Percentiles rank a stretch among this genome's conserved stretches.
These are phyloP conservation scores for Saccopteryx leptura DNA, from an alignment of 2,113 vertebrate genomes.

Conservation along the genomic window DNA sequence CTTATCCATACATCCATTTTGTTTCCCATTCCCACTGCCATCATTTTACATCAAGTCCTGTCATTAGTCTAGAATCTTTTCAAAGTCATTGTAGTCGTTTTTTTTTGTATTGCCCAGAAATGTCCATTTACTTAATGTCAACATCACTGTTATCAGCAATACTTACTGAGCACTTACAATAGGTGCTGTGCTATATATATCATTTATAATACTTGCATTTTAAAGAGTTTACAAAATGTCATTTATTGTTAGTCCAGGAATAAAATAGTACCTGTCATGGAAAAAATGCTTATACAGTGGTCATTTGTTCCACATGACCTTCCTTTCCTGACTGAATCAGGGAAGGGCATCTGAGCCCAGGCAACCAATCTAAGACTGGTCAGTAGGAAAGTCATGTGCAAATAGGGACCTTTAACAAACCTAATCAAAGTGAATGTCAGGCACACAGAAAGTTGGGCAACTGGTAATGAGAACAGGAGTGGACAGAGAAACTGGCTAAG, in stretches of 20 bases:
- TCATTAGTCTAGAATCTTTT: neutral
- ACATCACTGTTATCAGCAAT: neutral
- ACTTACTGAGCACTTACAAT: neutral
- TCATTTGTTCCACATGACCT: neutral
- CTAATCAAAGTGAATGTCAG: neutral
- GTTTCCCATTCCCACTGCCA: neutral
- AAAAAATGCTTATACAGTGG: neutral
- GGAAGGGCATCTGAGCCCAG: neutral
- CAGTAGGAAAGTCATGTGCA: neutral
- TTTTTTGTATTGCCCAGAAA: neutral
- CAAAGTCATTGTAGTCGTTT: neutral
- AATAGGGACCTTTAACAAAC: neutral
- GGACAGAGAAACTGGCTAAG: neutral
- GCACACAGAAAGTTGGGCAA: neutral
- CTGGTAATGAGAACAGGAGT: neutral
- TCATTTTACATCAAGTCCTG: neutral
- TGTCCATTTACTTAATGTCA: neutral
- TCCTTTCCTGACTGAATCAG: neutral
- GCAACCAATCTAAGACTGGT: neutral
- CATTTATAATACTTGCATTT: neutral
- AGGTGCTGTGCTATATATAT: neutral
- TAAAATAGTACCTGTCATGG: neutral
- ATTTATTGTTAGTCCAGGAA: neutral
- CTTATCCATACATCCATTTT: neutral
- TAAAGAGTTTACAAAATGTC: slow-evolving; percentile 20